Conservation (phyloP, 2,888 invertebrate species). For the Nemotelus pantherinus region DNA sequence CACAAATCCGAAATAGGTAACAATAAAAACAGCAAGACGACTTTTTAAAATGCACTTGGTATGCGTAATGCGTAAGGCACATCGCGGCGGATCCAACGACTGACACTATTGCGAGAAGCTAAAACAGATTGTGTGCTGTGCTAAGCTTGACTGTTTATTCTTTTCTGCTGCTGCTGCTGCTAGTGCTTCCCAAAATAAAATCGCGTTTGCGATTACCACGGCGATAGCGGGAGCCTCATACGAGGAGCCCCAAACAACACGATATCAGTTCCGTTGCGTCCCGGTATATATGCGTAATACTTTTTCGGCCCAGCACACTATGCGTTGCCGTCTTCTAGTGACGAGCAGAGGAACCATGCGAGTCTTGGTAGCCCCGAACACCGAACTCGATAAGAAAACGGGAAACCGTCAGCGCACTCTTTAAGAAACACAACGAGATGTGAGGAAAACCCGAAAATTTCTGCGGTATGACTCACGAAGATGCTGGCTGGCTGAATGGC, state of each 20-base stretch:
- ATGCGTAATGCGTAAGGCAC: constrained; percentile 40
- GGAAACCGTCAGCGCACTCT: not conserved
- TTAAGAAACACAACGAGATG: not conserved
- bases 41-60: constrained; percentile 31
- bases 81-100: constrained; percentile 7
- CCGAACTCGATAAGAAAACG: not conserved
- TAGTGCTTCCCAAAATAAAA: constrained; percentile 33
- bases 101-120: not conserved
- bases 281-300: not conserved
- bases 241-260: not conserved
- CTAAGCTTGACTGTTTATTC: too few relatives aligned
- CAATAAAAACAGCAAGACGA: constrained; percentile 12
- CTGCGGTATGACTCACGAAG: constrained; percentile 13
- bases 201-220: constrained; percentile 24
- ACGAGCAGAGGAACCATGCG: constrained; percentile 20
- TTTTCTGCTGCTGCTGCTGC: too few relatives aligned
- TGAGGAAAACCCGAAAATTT: constrained; percentile 35
- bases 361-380: not conserved
- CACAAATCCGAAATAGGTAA: constrained; percentile 18
- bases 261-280: not conserved
- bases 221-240: not conserved
- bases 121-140: constrained; percentile 15
- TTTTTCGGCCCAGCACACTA: not conserved
- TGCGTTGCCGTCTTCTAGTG: constrained; percentile 12
- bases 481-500: too few relatives aligned